Conservation (phyloP, 2,888 invertebrate species). For the Cacoxenus indagator region DNA sequence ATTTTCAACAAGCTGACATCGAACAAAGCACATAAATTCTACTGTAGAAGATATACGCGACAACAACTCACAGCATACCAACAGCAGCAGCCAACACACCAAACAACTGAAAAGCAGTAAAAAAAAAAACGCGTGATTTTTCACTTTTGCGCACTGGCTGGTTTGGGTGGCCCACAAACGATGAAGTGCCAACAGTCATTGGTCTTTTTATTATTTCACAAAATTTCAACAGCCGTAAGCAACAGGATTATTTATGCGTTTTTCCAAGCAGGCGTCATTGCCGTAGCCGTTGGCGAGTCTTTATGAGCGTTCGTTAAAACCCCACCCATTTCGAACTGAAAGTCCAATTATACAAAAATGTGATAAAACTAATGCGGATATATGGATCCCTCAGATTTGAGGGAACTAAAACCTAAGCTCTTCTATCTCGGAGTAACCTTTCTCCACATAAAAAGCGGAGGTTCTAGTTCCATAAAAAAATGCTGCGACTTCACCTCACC, state of each 20-base stretch:
- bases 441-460: too few species aligned
- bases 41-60: background rate
- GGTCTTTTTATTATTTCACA: conserved; percentile 57
- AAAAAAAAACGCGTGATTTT: background rate
- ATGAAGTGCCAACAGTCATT: background rate
- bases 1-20: conserved; percentile 14
- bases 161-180: background rate
- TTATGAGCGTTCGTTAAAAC: too few species aligned
- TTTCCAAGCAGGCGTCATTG: conserved; percentile 38
- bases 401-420: too few species aligned
- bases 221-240: conserved; percentile 64
- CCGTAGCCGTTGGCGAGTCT: conserved; percentile 10
- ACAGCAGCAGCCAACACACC: conserved; percentile 15
- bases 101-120: conserved; percentile 39
- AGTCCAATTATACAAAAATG: too few species aligned
- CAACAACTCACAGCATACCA: conserved; percentile 7
- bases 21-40: conserved; percentile 23
- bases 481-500: too few species aligned
- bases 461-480: too few species aligned
- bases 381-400: too few species aligned
- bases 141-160: background rate
- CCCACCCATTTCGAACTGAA: too few species aligned
- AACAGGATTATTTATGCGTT: conserved; percentile 62
- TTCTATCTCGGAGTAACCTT: too few species aligned
- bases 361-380: too few species aligned